Evolutionary conservation across 2,888 invertebrate species (phyloP).

Genomic region (Sarcophaga caerulescens): DNA sequence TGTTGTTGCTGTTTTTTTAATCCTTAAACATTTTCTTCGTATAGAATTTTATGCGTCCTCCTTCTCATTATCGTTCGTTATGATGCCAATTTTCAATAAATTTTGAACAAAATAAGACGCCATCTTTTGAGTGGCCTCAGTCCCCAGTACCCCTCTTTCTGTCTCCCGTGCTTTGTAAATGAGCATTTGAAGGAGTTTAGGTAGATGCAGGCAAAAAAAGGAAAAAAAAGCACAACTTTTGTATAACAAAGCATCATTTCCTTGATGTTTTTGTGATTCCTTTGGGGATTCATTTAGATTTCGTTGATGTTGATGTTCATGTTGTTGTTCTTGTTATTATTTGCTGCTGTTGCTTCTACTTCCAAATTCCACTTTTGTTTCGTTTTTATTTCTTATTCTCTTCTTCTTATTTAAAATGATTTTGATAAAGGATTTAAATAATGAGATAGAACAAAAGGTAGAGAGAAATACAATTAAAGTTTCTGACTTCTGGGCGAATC

Average conservation of each 20-base stretch:
- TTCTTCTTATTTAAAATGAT: constrained; percentile 21
- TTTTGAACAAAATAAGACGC: constrained; percentile 64
- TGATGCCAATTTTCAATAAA: constrained; percentile 71
- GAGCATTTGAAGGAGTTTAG: constrained; percentile 20
- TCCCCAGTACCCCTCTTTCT: neutral
- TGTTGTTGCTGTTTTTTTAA: constrained; percentile 44
- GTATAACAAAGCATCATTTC: constrained; percentile 63
- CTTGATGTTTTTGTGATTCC: constrained; percentile 68
- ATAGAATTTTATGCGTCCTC: constrained; percentile 46
- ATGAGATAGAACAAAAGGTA: constrained; percentile 62
- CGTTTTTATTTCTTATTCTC: constrained; percentile 1
- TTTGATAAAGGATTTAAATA: constrained; percentile 66
- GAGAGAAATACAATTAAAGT: constrained; percentile 47
- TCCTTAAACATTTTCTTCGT: constrained; percentile 59
- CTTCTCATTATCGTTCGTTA: constrained; percentile 65
- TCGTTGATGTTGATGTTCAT: constrained; percentile 6
- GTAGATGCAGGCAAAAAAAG: neutral
- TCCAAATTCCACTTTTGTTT: neutral
- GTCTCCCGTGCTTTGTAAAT: constrained; percentile 2
- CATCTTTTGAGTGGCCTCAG: constrained; percentile 40
- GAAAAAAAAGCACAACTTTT: constrained; percentile 27
- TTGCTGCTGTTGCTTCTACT: neutral
- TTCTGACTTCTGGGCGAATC: constrained; percentile 30
- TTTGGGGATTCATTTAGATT: constrained; percentile 61
- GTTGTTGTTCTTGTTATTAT: constrained; percentile 10